Conservation (phyloP, 2,888 invertebrate genomes). For the Leptogaster cylindrica region DNA sequence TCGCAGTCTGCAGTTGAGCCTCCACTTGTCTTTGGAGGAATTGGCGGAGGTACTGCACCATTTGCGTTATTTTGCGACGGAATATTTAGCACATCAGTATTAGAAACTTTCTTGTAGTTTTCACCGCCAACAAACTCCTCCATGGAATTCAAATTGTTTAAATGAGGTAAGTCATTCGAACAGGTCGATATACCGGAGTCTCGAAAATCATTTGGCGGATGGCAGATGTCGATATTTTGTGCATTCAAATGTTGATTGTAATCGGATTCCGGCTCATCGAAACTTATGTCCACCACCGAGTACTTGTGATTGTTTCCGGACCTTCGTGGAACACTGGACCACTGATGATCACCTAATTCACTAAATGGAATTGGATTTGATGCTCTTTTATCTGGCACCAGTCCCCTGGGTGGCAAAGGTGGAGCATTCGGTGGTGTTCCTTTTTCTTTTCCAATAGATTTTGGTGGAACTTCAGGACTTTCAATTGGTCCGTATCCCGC, state of each 20-base stretch:
- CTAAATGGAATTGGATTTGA: slow-evolving; percentile 60
- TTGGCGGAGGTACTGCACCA: slow-evolving; percentile 53
- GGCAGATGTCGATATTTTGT: slow-evolving; percentile 41
- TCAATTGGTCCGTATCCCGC: slow-evolving; percentile 64
- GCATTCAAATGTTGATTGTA: slow-evolving; percentile 50
- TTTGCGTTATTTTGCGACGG: slow-evolving; percentile 14
- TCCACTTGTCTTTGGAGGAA: slow-evolving; percentile 58
- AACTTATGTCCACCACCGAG: slow-evolving; percentile 63
- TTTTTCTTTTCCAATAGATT: slow-evolving; percentile 59
- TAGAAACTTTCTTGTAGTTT: slow-evolving; percentile 41
- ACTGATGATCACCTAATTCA: slow-evolving; percentile 55
- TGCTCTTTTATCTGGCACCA: slow-evolving; percentile 63
- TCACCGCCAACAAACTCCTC: slow-evolving; percentile 26
- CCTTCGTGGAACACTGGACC: slow-evolving; percentile 12
- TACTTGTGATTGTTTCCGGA: slow-evolving; percentile 57
- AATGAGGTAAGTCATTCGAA: slow-evolving; percentile 57
- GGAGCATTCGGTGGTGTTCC: slow-evolving; percentile 67
- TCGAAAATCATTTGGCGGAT: slow-evolving; percentile 58
- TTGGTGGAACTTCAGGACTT: slow-evolving; percentile 64
- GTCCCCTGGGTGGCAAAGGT: slow-evolving; percentile 80
- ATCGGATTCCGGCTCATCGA: slow-evolving; percentile 62
- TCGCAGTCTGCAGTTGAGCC: neutral
- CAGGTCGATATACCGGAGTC: slow-evolving; percentile 62
- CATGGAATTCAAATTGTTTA: slow-evolving; percentile 56
- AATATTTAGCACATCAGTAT: slow-evolving; percentile 44